phyloP scores from a whole-genome alignment of 2,113 vertebrate genomes.

The Daboia siamensis region DNA sequence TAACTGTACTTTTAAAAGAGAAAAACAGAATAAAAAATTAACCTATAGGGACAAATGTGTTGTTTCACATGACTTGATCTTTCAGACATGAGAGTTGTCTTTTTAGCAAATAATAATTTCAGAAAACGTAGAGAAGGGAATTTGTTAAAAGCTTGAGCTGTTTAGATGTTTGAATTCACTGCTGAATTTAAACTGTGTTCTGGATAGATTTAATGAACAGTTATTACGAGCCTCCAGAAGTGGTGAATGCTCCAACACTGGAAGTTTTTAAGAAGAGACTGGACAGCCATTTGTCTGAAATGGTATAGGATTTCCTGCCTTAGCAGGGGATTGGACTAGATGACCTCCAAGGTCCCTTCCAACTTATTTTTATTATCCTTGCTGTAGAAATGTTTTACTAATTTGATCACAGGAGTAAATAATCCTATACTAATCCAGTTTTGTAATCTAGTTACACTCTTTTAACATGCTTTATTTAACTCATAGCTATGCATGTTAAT shows the following conservation, averaged over 20 bases:
- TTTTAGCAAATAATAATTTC: neutral
- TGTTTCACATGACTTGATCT: neutral
- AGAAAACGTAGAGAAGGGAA: neutral
- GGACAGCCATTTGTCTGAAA: too few relatives aligned
- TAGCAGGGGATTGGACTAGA: too few relatives aligned
- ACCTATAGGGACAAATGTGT: neutral
- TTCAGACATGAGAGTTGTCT: neutral
- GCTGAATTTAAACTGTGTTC: neutral
- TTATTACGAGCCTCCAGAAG: neutral
- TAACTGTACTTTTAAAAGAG: neutral
- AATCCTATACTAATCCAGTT: neutral
- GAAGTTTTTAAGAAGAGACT: too few relatives aligned
- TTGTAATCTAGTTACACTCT: neutral
- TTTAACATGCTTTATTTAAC: neutral
- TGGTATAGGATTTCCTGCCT: too few relatives aligned
- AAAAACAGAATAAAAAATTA: neutral
- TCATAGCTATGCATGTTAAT: neutral
- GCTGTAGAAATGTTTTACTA: neutral
- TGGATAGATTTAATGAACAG: neutral
- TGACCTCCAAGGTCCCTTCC: too few relatives aligned
- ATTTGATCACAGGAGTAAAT: neutral
- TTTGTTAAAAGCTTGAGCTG: neutral
- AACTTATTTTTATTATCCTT: too few relatives aligned
- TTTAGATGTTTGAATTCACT: neutral
- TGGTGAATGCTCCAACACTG: too few relatives aligned